Evolutionary conservation across 1,140 invertebrate species (phyloP).

Genomic region (Neodiprion pinetum): DNA sequence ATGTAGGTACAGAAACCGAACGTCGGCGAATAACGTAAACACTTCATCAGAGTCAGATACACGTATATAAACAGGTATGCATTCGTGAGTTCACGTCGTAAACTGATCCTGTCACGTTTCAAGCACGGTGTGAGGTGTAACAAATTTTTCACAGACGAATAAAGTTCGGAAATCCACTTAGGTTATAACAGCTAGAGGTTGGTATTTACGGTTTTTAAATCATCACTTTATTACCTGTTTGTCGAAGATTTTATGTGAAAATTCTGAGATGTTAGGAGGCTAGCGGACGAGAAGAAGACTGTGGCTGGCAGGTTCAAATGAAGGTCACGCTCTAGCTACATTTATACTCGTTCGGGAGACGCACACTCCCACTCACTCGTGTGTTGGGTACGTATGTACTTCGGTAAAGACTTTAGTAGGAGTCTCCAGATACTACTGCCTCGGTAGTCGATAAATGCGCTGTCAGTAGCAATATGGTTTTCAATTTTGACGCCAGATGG

Average conservation of each 20-base stretch:
- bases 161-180: not conserved
- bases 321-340: constrained; percentile 8
- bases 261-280: not conserved
- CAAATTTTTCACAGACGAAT: not conserved
- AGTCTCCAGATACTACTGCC: too few species aligned
- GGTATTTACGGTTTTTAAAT: not conserved
- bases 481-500: too few species aligned
- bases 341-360: not conserved
- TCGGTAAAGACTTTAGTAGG: too few species aligned
- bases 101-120: not conserved
- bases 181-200: not conserved
- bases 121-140: not conserved
- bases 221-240: constrained; percentile 1
- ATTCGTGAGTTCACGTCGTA: not conserved
- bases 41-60: too few species aligned
- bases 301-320: constrained; percentile 14
- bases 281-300: constrained; percentile 9
- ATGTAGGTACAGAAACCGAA: too few species aligned
- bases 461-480: too few species aligned
- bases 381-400: too few species aligned
- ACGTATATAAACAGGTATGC: too few species aligned
- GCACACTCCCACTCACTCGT: not conserved
- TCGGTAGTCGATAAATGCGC: too few species aligned
- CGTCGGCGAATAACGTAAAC: too few species aligned
- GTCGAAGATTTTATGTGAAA: constrained; percentile 12